Evolutionary conservation across 2,888 invertebrate species (phyloP).

Genomic region (Phengaris arion): DNA sequence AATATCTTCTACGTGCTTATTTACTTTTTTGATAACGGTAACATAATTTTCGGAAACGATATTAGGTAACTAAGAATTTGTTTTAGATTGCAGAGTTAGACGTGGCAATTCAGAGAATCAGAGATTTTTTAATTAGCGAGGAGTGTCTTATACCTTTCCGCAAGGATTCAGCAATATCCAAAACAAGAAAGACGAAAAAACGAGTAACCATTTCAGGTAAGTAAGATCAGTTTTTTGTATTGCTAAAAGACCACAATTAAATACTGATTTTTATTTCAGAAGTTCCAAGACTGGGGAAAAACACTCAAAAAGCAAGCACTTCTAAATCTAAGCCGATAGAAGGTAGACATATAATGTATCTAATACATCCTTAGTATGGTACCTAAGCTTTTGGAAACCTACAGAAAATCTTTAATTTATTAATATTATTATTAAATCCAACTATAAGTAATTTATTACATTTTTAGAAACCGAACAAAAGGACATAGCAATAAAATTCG

Average conservation of each 20-base stretch:
- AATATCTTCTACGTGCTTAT: neutral
- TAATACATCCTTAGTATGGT: no score
- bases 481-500: slow-evolving; percentile 56
- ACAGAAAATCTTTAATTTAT: neutral
- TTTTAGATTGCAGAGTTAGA: slow-evolving; percentile 70
- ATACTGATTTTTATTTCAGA: slow-evolving; percentile 37
- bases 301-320: slow-evolving; percentile 46
- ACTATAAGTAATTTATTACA: neutral
- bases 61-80: neutral
- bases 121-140: slow-evolving; percentile 65
- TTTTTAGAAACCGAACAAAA: slow-evolving; percentile 45
- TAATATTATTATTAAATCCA: no score
- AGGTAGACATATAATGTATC: neutral
- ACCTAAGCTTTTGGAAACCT: neutral
- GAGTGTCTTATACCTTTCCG: slow-evolving; percentile 58
- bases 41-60: no score
- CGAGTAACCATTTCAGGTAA: slow-evolving; percentile 61
- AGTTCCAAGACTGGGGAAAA: slow-evolving; percentile 37
- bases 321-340: slow-evolving; percentile 47
- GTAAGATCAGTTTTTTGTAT: slow-evolving; percentile 4
- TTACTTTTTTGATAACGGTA: neutral
- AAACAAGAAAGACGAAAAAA: slow-evolving; percentile 48
- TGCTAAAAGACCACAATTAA: neutral
- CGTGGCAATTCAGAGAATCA: slow-evolving; percentile 68
- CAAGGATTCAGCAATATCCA: slow-evolving; percentile 42